These are phyloP conservation scores for Ennomos fuscantarius DNA, from an alignment of 2,888 invertebrate genomes.

Conservation along the genomic window DNA sequence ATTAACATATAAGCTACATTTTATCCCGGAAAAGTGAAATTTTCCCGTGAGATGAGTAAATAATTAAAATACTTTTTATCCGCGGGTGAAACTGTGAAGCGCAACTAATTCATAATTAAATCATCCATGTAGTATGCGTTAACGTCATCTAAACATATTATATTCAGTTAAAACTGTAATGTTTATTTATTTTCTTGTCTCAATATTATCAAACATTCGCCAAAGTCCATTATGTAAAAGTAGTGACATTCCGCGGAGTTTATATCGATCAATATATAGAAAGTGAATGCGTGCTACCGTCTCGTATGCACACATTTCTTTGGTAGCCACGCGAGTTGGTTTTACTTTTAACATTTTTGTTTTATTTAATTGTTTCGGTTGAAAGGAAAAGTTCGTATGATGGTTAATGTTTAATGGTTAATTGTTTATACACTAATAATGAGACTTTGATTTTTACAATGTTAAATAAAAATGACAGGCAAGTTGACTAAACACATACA, in stretches of 20 bases:
- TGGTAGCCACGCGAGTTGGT: constrained; percentile 36
- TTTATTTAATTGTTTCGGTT: constrained; percentile 17
- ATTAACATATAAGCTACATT: no score
- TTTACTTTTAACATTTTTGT: constrained; percentile 37
- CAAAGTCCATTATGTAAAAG: constrained; percentile 34
- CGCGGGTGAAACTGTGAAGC: no score
- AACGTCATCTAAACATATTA: neutral
- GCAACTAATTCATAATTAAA: no score
- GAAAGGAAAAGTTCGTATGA: constrained; percentile 5
- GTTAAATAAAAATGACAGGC: no score
- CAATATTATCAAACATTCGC: constrained; percentile 3
- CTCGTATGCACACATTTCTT: constrained; percentile 43
- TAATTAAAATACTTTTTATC: no score
- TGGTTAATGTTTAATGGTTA: no score
- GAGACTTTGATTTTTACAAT: no score
- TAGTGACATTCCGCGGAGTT: constrained; percentile 41
- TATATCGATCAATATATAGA: constrained; percentile 57
- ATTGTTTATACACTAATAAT: no score
- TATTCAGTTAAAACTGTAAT: neutral
- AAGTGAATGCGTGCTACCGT: constrained; percentile 60
- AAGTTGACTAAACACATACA: constrained; percentile 1
- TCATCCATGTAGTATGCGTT: no score
- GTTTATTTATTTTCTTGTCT: neutral
- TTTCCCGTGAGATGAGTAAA: no score
- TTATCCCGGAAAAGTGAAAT: no score